Conservation (phyloP, 92 coral and sea anemone genomes). For the Desmophyllum pertusum region DNA sequence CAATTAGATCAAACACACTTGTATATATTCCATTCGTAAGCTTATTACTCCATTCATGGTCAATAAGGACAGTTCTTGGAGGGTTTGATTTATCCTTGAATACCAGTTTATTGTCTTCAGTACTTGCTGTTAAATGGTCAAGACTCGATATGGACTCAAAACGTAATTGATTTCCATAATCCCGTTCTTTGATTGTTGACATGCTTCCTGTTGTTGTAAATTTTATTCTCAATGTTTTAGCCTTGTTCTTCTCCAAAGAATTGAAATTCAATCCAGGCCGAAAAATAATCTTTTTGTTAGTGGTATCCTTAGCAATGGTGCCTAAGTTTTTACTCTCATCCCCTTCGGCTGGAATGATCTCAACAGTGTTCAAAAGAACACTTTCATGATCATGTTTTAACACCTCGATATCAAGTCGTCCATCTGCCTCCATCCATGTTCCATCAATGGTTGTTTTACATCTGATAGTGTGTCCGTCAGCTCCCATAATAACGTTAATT, state of each 20-base stretch:
- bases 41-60: slow-evolving; percentile 10
- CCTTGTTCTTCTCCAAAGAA: slow-evolving; percentile 16
- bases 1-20: slow-evolving; percentile 17
- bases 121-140: slow-evolving; percentile 16
- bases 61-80: slow-evolving; percentile 34
- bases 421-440: slow-evolving; percentile 4
- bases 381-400: slow-evolving; percentile 24
- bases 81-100: slow-evolving; percentile 29
- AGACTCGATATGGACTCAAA: slow-evolving; percentile 17
- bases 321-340: slow-evolving; percentile 26
- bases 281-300: slow-evolving; percentile 24
- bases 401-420: slow-evolving; percentile 25
- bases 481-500: slow-evolving; percentile 30
- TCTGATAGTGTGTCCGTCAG: slow-evolving; percentile 12
- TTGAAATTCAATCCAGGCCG: slow-evolving; percentile 29
- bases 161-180: slow-evolving; percentile 28
- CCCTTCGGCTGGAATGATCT: slow-evolving; percentile 28
- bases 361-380: slow-evolving; percentile 28
- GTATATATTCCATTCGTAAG: not conserved
- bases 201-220: slow-evolving; percentile 39
- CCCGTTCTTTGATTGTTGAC: slow-evolving; percentile 21
- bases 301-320: slow-evolving; percentile 3
- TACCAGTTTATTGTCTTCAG: slow-evolving; percentile 18
- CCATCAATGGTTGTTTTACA: slow-evolving; percentile 44
- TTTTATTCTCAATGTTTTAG: slow-evolving; percentile 16